Evolutionary conservation across 2,797 vertebrate genomes (phyloP).

Genomic region (Melanotaenia boesemani): DNA sequence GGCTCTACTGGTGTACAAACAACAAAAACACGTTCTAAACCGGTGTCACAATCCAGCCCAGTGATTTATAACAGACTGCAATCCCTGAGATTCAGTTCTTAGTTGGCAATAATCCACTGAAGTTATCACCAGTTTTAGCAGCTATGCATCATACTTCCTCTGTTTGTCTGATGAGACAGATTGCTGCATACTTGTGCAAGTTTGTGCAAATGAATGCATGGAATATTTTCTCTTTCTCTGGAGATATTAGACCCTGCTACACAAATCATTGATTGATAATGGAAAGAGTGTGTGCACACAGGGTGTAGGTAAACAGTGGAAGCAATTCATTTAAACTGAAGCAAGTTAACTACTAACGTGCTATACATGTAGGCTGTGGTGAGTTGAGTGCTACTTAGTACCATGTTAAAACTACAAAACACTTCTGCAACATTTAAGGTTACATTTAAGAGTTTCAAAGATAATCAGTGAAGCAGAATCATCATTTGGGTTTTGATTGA

Average conservation of each 20-base stretch:
- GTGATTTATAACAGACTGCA: constrained; percentile 26
- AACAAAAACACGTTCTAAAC: not conserved
- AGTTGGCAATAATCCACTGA: constrained; percentile 10
- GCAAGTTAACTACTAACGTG: not conserved
- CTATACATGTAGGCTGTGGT: not conserved
- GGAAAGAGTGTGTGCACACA: constrained; percentile 20
- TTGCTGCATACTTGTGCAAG: not conserved
- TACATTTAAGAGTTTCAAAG: not conserved
- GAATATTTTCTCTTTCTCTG: constrained; percentile 22
- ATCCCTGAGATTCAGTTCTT: constrained; percentile 3
- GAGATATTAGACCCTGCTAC: constrained; percentile 1
- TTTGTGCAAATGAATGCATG: constrained; percentile 8
- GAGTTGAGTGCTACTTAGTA: not conserved
- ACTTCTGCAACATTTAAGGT: not conserved
- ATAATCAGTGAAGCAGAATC: not conserved
- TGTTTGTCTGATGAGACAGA: constrained; percentile 1
- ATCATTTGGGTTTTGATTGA: not conserved
- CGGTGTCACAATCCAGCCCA: not conserved
- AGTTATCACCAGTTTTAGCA: constrained; percentile 21
- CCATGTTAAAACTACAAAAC: not conserved
- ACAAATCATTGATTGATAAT: constrained; percentile 13
- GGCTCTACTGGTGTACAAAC: not conserved
- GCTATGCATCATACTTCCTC: constrained; percentile 25
- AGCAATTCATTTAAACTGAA: constrained; percentile 8
- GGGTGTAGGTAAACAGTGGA: not conserved